Base-by-base conservation (phyloP, 1,140 invertebrate genomes). In the Lasioglossum albipes region DNA sequence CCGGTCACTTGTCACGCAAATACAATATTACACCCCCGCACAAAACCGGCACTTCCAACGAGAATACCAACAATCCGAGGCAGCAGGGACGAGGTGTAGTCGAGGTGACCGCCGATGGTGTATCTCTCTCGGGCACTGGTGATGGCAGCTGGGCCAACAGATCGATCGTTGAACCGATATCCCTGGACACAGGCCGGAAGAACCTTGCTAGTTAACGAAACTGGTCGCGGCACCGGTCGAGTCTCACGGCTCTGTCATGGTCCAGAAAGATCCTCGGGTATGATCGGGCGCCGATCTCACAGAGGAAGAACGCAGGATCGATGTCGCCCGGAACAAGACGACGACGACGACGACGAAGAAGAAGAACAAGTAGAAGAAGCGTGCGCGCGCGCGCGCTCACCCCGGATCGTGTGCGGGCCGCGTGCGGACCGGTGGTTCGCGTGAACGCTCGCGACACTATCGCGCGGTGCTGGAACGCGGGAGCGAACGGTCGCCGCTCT, bases 1-100 rank as follows among this genome's bases (percentile, higher is more conserved):
- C 42, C 36, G 62, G 77, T 69, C 85, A 87, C 85, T 87, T 84
- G 85, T 87, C 85, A 87, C 86, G 75, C 74, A 82, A 36, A 81
- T 59, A 72, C 70, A 42, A 86, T 31, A 79, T 82, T 68, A 71
- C 84, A 87, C 85, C 76, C 74, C 70, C 79, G 85, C 85, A 87
- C 86, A 86, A 72, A 84, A 84, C 67, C 82, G 84, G 42, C 85
- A 86, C 85, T 86, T 65, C 52, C n/a, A 72, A 78, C 73, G 80
- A 83, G 65, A 7, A 59, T 81, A 59, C 49, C 64, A 66, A 49
- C 75, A 70, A 84, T 81, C 77, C 82, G 72, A 57, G 62, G 83
- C 83, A 69, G 52, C 70, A 22, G 62, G 27, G 62, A 49, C 65
- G 72, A 70, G 36, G 62, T 54, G 67, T 79, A 54, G 52, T 18